Conservation (phyloP, 1,140 invertebrate species). For the Orussus abietinus region DNA sequence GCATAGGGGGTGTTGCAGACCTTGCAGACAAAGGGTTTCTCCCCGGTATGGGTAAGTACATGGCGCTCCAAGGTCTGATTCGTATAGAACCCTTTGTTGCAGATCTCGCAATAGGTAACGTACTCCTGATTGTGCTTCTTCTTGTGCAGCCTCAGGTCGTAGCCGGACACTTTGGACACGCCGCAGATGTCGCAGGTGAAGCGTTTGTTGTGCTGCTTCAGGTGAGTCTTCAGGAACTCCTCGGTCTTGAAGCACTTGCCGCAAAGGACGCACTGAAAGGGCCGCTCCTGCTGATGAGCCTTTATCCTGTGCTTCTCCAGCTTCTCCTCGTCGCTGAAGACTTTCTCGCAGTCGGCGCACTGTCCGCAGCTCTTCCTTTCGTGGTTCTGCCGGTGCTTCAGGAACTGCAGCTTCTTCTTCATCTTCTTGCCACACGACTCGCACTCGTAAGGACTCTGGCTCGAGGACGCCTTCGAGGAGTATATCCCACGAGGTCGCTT, state of each 20-base stretch:
- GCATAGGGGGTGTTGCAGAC: slow-evolving; percentile 59
- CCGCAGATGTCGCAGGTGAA: slow-evolving; percentile 83
- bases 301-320: slow-evolving; percentile 22
- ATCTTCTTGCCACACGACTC: slow-evolving; percentile 26
- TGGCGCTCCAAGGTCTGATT: slow-evolving; percentile 40
- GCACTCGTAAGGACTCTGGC: too few relatives aligned
- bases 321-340: slow-evolving; percentile 18
- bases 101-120: slow-evolving; percentile 33
- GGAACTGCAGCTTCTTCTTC: slow-evolving; percentile 22
- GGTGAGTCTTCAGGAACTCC: slow-evolving; percentile 42
- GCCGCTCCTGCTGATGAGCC: slow-evolving; percentile 33
- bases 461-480: too few relatives aligned
- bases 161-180: slow-evolving; percentile 51
- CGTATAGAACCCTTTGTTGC: slow-evolving; percentile 41
- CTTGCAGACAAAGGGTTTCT: slow-evolving; percentile 73
- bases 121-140: slow-evolving; percentile 41
- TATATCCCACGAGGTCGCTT: too few relatives aligned
- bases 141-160: slow-evolving; percentile 31
- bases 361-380: not conserved
- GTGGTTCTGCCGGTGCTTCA: slow-evolving; percentile 13
- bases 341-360: slow-evolving; percentile 14
- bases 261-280: slow-evolving; percentile 49
- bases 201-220: slow-evolving; percentile 63
- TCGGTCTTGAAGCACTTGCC: slow-evolving; percentile 58
- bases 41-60: slow-evolving; percentile 55